These are phyloP conservation scores for Cirrhinus molitorella DNA, from an alignment of 2,797 vertebrate species.

Conservation along the genomic window DNA sequence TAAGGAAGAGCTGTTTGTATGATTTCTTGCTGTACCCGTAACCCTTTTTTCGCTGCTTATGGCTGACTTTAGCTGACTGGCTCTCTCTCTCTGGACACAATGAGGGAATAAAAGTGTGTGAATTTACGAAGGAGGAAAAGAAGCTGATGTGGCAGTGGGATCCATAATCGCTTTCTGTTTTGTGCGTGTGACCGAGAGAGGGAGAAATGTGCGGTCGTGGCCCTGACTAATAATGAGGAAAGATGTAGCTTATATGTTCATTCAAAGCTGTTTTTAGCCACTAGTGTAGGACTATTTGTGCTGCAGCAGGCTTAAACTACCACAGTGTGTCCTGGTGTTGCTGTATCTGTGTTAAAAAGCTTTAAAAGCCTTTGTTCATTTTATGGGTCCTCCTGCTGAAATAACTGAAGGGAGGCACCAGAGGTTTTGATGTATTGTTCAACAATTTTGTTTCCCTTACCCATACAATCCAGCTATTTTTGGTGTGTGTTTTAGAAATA, in stretches of 20 bases:
- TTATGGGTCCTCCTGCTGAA: slow-evolving; percentile 7
- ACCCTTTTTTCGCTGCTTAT: slow-evolving; percentile 15
- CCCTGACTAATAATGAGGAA: slow-evolving; percentile 54
- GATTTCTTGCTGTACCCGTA: slow-evolving; percentile 20
- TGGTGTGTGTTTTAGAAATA: not conserved
- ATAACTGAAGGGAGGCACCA: not conserved
- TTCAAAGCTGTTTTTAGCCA: slow-evolving; percentile 34
- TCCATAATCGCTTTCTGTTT: slow-evolving; percentile 43
- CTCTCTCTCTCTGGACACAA: slow-evolving; percentile 31
- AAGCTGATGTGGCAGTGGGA: slow-evolving; percentile 49
- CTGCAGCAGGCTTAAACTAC: slow-evolving; percentile 8
- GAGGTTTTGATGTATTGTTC: not conserved
- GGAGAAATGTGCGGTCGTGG: slow-evolving; percentile 43
- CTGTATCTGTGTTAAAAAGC: slow-evolving; percentile 16
- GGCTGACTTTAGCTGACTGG: slow-evolving; percentile 42
- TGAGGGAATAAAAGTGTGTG: slow-evolving; percentile 41
- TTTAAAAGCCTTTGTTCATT: slow-evolving; percentile 2
- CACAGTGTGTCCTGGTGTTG: not conserved
- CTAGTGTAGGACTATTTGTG: not conserved
- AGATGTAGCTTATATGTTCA: slow-evolving; percentile 37
- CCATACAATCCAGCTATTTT: not conserved
- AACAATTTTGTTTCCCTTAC: not conserved
- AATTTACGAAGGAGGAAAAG: slow-evolving; percentile 42
- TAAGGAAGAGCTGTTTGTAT: slow-evolving; percentile 11
- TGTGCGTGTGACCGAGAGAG: slow-evolving; percentile 12